phyloP scores from a whole-genome alignment of 2,888 invertebrate genomes.

The Nebria salina region DNA sequence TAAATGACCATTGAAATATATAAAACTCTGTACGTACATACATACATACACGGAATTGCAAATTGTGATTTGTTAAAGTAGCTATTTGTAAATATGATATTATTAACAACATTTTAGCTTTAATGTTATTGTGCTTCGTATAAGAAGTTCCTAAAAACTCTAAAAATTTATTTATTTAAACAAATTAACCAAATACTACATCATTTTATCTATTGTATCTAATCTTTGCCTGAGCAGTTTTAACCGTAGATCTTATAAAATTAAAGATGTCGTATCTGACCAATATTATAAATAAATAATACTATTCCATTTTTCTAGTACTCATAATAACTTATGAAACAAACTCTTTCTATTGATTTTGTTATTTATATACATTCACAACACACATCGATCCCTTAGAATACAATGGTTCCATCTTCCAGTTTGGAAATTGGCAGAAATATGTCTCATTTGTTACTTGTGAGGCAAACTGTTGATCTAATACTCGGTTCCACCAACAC shows the following conservation, averaged over 20 bases:
- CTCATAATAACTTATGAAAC: neutral
- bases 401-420: neutral
- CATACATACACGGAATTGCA: slow-evolving; percentile 35
- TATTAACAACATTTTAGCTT: slow-evolving; percentile 52
- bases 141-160: slow-evolving; percentile 50
- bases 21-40: slow-evolving; percentile 34
- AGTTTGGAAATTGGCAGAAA: neutral
- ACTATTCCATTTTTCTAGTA: slow-evolving; percentile 1
- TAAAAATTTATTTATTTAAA: slow-evolving; percentile 27
- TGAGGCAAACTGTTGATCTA: no score
- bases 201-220: slow-evolving; percentile 4
- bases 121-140: slow-evolving; percentile 51
- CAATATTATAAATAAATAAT: neutral
- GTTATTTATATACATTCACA: neutral
- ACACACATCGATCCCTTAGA: neutral
- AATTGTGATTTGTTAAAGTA: slow-evolving; percentile 43
- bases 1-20: slow-evolving; percentile 30
- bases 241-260: slow-evolving; percentile 14
- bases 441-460: no score
- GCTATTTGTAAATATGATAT: slow-evolving; percentile 50
- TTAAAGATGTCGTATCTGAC: neutral
- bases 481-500: no score
- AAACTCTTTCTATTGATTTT: neutral
- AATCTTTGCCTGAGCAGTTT: slow-evolving; percentile 47
- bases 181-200: slow-evolving; percentile 9